Evolutionary conservation across 2,888 invertebrate species (phyloP).

Genomic region (Halictus ligatus): DNA sequence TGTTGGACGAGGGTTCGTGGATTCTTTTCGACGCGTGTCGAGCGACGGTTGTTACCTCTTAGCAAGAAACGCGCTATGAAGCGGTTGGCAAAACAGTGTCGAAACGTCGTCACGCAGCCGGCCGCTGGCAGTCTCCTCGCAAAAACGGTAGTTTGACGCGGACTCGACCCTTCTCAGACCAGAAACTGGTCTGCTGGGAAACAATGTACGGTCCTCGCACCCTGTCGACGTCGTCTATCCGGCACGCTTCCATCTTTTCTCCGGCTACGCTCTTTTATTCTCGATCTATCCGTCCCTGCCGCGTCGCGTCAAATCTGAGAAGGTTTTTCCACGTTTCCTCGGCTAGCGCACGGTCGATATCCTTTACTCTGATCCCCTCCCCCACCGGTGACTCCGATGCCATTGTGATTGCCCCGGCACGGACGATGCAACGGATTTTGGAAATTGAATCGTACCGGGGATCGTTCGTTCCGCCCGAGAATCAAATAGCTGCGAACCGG

Average conservation of each 20-base stretch:
- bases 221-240: slow-evolving; percentile 16
- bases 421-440: slow-evolving; percentile 19
- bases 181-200: slow-evolving; percentile 63
- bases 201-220: slow-evolving; percentile 59
- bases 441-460: slow-evolving; percentile 20
- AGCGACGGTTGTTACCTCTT: slow-evolving; percentile 41
- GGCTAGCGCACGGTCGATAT: neutral
- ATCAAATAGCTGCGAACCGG: neutral
- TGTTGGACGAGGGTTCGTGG: slow-evolving; percentile 38
- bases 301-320: slow-evolving; percentile 24
- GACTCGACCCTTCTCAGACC: slow-evolving; percentile 67
- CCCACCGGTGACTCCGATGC: neutral
- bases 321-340: slow-evolving; percentile 11
- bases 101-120: slow-evolving; percentile 58
- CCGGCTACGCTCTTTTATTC: slow-evolving; percentile 38
- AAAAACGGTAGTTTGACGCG: slow-evolving; percentile 68
- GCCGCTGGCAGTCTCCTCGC: slow-evolving; percentile 26
- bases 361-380: neutral
- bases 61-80: slow-evolving; percentile 60
- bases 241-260: slow-evolving; percentile 5
- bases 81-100: slow-evolving; percentile 59
- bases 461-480: neutral
- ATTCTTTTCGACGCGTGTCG: slow-evolving; percentile 65
- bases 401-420: neutral
- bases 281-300: slow-evolving; percentile 6